Evolutionary conservation across 2,113 vertebrate genomes (phyloP), one percentile per base, ranked within the genome.

Genomic region (Delphinus delphis): DNA sequence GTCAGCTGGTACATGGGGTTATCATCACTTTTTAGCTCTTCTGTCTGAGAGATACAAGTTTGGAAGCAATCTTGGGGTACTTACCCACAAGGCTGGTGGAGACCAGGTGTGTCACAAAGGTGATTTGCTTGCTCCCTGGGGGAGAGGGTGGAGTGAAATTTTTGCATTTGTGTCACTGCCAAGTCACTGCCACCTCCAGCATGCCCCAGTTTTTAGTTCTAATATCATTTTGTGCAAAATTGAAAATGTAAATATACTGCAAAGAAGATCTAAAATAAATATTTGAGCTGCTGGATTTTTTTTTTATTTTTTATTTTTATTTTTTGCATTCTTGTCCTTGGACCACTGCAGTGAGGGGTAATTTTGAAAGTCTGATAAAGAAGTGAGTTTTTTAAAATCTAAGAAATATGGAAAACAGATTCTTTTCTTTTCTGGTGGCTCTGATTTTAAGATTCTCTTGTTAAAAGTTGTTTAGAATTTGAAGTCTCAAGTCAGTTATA

Each of bases 71-170:
- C 85, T 38, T 83, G 25, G 93, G 58, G 9, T 88, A 87, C 36
- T 97, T 77, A 82, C 82, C 55, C 95, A 50, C 88, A 95, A 84
- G 82, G 95, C 79, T 96, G 31, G 9, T 68, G 60, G 93, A 90
- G 86, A 25, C 88, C 90, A 96, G 86, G 36, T 95, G 77, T 96
- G 82, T 96, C 95, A 74, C 76, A 71, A 23, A 96, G 84, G 85
- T 86, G 95, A 65, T 53, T 92, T 96, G 62, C 44, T 97, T 98
- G 93, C 82, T 98, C 53, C 76, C 90, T 53, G 21, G 80, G 97
- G 36, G 62, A 94, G 89, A 80, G 95, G 91, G 71, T 82, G 12
- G 74, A 87, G 95, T 95, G 77, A 74, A 2, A 89, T 47, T 50
- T 91, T 96, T 97, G 80, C 1, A 4, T 90, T 92, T 91, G 23